Evolutionary conservation across 2,113 vertebrate genomes (phyloP).

Genomic region (Saguinus midas): DNA sequence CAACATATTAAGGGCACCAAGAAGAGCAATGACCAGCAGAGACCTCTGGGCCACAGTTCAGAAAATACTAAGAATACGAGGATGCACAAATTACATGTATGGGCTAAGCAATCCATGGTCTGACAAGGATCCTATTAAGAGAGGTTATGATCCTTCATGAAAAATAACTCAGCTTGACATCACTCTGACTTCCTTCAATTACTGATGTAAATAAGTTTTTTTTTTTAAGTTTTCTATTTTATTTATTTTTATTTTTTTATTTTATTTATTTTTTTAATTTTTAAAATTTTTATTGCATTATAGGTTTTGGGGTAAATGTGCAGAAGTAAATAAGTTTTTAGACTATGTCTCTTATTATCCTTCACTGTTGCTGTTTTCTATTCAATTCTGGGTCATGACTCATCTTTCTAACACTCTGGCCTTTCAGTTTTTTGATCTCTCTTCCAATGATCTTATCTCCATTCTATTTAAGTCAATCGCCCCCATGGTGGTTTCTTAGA

Average conservation of each 20-base stretch:
- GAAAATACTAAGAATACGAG: not conserved
- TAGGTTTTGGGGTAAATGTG: no score
- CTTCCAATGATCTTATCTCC: not conserved
- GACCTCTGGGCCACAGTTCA: not conserved
- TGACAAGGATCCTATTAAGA: not conserved
- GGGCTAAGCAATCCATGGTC: not conserved
- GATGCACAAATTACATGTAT: not conserved
- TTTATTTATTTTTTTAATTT: no score
- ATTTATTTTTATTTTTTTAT: no score
- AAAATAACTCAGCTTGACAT: not conserved
- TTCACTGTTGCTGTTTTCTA: not conserved
- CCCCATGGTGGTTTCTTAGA: not conserved
- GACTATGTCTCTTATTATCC: not conserved
- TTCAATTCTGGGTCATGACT: not conserved
- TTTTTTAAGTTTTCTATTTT: no score
- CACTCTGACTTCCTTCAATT: not conserved
- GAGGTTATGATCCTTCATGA: not conserved
- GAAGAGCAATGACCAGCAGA: not conserved
- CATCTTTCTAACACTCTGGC: not conserved
- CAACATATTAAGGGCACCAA: not conserved
- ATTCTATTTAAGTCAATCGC: not conserved
- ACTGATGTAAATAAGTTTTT: not conserved
- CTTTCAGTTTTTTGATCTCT: not conserved
- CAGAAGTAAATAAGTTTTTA: not conserved
- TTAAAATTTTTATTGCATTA: no score